These are phyloP conservation scores for Tricholaema leucomelas DNA, from an alignment of 2,113 vertebrate species.

Conservation along the genomic window DNA sequence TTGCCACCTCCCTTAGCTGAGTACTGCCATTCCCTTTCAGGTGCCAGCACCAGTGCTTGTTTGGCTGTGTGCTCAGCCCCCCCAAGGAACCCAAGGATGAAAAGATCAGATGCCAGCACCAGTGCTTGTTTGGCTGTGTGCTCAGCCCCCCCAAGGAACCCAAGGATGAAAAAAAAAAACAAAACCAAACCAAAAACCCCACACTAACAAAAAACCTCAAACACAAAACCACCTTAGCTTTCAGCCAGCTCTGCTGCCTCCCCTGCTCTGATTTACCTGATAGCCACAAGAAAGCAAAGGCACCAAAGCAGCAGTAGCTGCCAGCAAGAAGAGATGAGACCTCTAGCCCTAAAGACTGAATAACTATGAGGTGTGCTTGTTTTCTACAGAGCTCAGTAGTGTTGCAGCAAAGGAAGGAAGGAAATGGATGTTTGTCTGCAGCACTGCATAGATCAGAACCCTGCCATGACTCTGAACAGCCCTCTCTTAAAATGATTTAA, in stretches of 20 bases:
- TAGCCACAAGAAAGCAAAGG: not conserved
- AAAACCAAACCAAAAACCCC: not conserved
- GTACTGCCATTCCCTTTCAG: not conserved
- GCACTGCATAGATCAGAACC: not conserved
- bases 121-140: not conserved
- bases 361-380: not conserved
- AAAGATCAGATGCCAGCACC: not conserved
- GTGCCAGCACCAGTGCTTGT: not conserved
- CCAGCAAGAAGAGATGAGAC: not conserved
- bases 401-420: not conserved
- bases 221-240: not conserved
- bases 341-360: not conserved
- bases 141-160: not conserved
- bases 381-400: not conserved
- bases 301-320: not conserved
- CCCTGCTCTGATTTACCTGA: not conserved
- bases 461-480: not conserved
- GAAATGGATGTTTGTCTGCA: not conserved
- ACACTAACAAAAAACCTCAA: not conserved
- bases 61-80: not conserved
- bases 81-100: not conserved
- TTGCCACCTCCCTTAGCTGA: not conserved
- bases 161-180: not conserved
- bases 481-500: slow-evolving; percentile 38
- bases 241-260: not conserved